These are phyloP conservation scores for Pogonognathellus flavescens DNA, from an alignment of 1,140 invertebrate species.

Conservation along the genomic window DNA sequence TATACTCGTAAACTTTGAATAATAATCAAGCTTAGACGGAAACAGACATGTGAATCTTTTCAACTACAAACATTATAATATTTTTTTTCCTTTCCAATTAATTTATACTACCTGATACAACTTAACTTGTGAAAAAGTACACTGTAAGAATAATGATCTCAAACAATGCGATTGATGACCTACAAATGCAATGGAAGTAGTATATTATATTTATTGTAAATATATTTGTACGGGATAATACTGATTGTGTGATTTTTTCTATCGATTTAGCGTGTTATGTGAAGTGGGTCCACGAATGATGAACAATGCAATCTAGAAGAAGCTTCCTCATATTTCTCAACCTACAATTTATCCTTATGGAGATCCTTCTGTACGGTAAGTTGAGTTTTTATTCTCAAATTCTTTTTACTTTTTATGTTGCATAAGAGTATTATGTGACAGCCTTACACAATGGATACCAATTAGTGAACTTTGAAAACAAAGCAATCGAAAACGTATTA, in stretches of 20 bases:
- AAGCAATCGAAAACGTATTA: too few species aligned
- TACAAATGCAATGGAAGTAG: too few species aligned
- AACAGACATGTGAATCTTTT: neutral
- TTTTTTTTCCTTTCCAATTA: too few species aligned
- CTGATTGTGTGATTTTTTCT: neutral
- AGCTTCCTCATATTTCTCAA: slow-evolving; percentile 58
- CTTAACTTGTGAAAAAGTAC: too few species aligned
- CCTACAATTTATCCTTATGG: slow-evolving; percentile 58
- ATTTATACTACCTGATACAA: too few species aligned
- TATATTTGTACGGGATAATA: neutral
- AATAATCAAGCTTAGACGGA: too few species aligned
- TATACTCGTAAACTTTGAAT: neutral
- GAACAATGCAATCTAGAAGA: slow-evolving; percentile 56
- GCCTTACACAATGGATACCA: too few species aligned
- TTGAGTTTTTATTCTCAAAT: neutral
- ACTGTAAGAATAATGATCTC: too few species aligned
- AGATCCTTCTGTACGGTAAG: slow-evolving; percentile 62
- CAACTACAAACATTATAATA: neutral
- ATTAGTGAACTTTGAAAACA: too few species aligned
- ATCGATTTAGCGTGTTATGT: slow-evolving; percentile 19
- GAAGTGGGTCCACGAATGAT: slow-evolving; percentile 43
- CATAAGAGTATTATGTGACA: neutral
- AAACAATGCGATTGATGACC: too few species aligned
- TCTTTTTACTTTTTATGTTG: neutral
- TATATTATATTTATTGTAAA: too few species aligned